These are phyloP conservation scores for Trichogramma pretiosum DNA, from an alignment of 1,140 invertebrate species.

Conservation along the genomic window DNA sequence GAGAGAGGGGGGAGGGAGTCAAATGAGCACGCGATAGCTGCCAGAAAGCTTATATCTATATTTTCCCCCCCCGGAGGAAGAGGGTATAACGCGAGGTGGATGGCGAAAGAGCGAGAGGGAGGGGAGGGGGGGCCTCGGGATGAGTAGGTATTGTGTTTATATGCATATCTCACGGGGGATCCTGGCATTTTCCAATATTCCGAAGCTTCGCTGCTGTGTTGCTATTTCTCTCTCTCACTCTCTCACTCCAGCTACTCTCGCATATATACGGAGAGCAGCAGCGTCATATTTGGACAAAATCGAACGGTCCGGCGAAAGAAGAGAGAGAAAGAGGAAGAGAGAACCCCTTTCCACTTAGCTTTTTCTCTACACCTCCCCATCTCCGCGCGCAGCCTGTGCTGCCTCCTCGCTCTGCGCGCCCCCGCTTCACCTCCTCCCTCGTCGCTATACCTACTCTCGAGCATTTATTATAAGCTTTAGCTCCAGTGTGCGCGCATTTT, in stretches of 20 bases:
- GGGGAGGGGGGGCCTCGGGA: slow-evolving; percentile 3
- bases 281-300: slow-evolving; percentile 39
- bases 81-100: neutral
- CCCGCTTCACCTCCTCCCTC: neutral
- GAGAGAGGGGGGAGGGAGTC: too few species aligned
- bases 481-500: slow-evolving; percentile 20
- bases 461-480: slow-evolving; percentile 40
- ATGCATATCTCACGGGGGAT: slow-evolving; percentile 27
- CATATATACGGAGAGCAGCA: too few species aligned
- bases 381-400: too few species aligned
- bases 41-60: too few species aligned
- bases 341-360: too few species aligned
- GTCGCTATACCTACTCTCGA: too few species aligned
- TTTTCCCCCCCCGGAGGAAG: neutral
- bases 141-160: slow-evolving; percentile 35
- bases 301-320: slow-evolving; percentile 25
- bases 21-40: too few species aligned
- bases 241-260: slow-evolving; percentile 22
- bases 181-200: slow-evolving; percentile 39
- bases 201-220: slow-evolving; percentile 28
- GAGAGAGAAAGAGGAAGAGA: slow-evolving; percentile 18
- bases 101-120: neutral
- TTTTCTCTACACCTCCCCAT: too few species aligned
- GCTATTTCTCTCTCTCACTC: slow-evolving; percentile 19
- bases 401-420: slow-evolving; percentile 11